A percentile compares a stretch with the other conserved stretches of the same genome.
These are phyloP conservation scores for Crotophaga sulcirostris DNA, from an alignment of 2,113 vertebrate species.

Conservation along the genomic window DNA sequence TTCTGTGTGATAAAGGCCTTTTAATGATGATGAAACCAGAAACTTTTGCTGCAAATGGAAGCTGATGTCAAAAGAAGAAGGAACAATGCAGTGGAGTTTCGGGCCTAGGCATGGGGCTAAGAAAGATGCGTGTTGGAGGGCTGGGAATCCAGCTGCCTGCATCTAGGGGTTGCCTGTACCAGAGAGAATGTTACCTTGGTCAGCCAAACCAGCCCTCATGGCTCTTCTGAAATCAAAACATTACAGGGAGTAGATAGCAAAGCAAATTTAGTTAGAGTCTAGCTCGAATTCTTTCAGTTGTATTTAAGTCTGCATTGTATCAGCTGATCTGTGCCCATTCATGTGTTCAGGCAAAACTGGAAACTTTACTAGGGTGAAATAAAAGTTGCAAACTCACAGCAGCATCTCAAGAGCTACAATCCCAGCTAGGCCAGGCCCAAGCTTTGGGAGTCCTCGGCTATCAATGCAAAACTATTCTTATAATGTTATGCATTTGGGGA, in stretches of 20 bases:
- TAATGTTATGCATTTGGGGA: not conserved
- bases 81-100: not conserved
- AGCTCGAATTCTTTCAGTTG: not conserved
- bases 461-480: not conserved
- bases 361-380: not conserved
- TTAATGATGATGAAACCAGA: not conserved
- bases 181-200: not conserved
- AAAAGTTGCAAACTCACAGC: not conserved
- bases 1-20: not conserved
- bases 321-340: not conserved
- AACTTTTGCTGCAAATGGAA: not conserved
- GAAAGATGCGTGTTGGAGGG: not conserved
- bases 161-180: not conserved
- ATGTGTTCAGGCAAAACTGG: not conserved
- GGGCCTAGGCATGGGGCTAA: not conserved
- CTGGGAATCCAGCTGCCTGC: not conserved
- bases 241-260: not conserved
- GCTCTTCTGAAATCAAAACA: not conserved
- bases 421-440: not conserved
- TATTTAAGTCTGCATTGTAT: not conserved
- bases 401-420: not conserved
- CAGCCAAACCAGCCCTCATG: not conserved
- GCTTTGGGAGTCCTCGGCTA: not conserved
- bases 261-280: not conserved
- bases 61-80: not conserved